Base-by-base conservation (phyloP, 1,140 invertebrate genomes). In the Druon quercuslanigerum region DNA sequence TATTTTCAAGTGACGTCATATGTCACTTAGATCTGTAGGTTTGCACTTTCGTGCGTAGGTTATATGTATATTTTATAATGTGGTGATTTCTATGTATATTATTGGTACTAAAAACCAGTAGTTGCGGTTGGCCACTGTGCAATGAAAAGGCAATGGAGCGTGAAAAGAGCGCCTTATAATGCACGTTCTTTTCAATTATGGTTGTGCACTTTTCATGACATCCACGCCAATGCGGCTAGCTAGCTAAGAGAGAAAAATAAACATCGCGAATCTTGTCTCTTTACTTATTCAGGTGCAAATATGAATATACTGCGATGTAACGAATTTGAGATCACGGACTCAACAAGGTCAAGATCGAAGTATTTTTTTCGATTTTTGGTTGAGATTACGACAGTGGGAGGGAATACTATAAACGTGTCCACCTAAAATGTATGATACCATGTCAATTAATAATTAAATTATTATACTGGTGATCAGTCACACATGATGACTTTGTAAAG, bases 141-240 rank as follows among this genome's bases (percentile, higher is more conserved):
- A 66, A 66, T 66, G 25, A 66, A 66, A 40, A 66, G 60, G 25
- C 60, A 66, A 66, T 66, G 40, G 60, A 66, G 60, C 60, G 60
- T 33, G 25, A 66, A 66, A 66, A 66, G 25, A 66, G 33, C 13
- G 7, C 20, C 20, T 56, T 19, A 20, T 46, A 11, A 9, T 46
- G 9, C 40, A 46, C 9, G 40, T 46, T 14, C 40, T 57, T 57
- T 57, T 40, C 60, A 20, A 40, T 66, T 66, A 66, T n/a, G 4
- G 1, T 40, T 66, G 25, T 46, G 25, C 20, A 66, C 60, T 66
- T 66, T 40, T 5, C 20, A 14, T 14, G 60, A 66, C 33, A 57
- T 20, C 25, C 56, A 20, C 56, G 60, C 12, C 14, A 60, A 14
- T 40, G 20, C 6, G 2, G 2, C 8, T 54, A 19, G n/a, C 52